A percentile compares a stretch with the other conserved stretches of the same genome.
Evolutionary conservation across 2,113 vertebrate genomes (phyloP).

Genomic region (Percopsis transmontana): DNA sequence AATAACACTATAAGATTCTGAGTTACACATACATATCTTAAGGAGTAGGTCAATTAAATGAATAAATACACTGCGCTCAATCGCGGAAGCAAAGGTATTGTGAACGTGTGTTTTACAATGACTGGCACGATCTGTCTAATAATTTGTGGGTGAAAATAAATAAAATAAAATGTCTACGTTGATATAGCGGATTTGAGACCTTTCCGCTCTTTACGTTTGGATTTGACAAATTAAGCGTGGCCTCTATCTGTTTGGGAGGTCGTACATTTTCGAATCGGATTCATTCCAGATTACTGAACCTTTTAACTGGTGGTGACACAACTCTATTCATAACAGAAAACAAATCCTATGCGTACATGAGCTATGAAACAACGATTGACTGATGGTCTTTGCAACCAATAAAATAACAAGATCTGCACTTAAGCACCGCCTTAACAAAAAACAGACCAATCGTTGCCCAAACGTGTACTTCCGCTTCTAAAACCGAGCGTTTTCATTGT

Average conservation of each 20-base stretch:
- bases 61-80: too few relatives aligned
- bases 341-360: slow-evolving; percentile 33
- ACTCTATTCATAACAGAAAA: slow-evolving; percentile 48
- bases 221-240: too few relatives aligned
- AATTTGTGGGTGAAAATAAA: too few relatives aligned
- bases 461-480: slow-evolving; percentile 75
- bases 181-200: too few relatives aligned
- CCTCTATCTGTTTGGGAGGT: too few relatives aligned
- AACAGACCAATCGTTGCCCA: slow-evolving; percentile 55
- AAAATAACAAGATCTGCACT: rapidly evolving
- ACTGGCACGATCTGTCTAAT: not conserved
- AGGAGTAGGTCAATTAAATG: too few relatives aligned
- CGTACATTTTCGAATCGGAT: too few relatives aligned
- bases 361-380: slow-evolving; percentile 56
- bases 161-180: too few relatives aligned
- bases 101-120: not conserved
- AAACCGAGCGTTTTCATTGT: slow-evolving; percentile 73
- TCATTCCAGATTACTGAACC: not conserved
- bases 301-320: slow-evolving; percentile 12
- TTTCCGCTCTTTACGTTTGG: too few relatives aligned
- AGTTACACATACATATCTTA: too few relatives aligned
- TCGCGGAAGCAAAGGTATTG: not conserved
- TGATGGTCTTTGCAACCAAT: slow-evolving; percentile 53
- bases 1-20: not conserved
- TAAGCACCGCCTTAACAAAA: slow-evolving; percentile 16